A percentile compares a stretch with the other conserved stretches of the same genome.
Evolutionary conservation across 2,888 invertebrate species (phyloP).

Genomic region (Nineta flava): DNA sequence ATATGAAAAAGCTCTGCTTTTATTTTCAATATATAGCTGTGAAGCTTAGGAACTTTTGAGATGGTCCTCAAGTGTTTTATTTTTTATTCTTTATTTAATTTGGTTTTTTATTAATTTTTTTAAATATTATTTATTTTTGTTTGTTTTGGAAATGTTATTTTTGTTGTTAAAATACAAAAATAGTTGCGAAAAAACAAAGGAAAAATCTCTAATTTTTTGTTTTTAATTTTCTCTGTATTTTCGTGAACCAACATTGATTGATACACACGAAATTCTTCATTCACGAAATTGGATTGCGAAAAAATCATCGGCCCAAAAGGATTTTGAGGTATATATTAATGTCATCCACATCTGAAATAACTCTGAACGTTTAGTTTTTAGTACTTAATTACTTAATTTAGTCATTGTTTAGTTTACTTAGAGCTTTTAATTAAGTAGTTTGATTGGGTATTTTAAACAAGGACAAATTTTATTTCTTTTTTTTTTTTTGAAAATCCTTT

Average conservation of each 20-base stretch:
- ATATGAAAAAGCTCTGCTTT: neutral
- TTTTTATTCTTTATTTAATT: constrained; percentile 1
- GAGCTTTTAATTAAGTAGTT: constrained; percentile 28
- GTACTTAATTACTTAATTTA: constrained; percentile 14
- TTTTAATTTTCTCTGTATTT: constrained; percentile 42
- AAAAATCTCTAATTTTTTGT: constrained; percentile 39
- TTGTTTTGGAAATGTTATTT: no score
- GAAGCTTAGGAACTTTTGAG: constrained; percentile 76
- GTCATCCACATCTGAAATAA: constrained; percentile 15
- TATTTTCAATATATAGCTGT: constrained; percentile 20
- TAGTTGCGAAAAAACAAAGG: constrained; percentile 19
- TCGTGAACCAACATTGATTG: constrained; percentile 12
- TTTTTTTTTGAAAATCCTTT: neutral
- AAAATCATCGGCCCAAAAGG: constrained; percentile 48
- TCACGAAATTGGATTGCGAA: constrained; percentile 33
- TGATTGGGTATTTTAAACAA: constrained; percentile 15
- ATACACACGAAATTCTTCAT: constrained; percentile 19
- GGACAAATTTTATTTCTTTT: neutral
- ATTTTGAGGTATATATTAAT: constrained; percentile 59
- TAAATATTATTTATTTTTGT: no score
- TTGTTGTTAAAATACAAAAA: neutral
- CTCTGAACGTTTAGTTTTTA: constrained; percentile 19
- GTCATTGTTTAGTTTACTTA: constrained; percentile 28
- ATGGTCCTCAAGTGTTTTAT: constrained; percentile 60
- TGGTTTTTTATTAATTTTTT: neutral